Evolutionary conservation across 2,113 vertebrate species (phyloP), one percentile per base, ranked within the genome.

Genomic region (Acanthochromis polyacanthus): DNA sequence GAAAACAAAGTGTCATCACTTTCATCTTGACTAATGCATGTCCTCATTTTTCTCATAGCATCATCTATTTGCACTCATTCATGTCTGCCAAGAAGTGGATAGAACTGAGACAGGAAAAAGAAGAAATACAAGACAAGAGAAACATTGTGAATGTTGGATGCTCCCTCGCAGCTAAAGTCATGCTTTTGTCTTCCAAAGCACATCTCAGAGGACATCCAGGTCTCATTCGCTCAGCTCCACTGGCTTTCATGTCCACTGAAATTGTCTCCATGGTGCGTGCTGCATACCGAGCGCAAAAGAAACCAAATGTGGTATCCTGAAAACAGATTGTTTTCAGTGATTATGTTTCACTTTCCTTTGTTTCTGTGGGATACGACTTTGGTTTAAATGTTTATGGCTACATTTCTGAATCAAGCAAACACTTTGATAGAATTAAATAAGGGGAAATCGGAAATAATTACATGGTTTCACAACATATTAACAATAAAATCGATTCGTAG

Each of bases 281-380:
- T 64, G 59, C 56, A 74, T 59, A 71, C 64, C 48, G 15, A 69
- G 58, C 45, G 77, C 73, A 82, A 85, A 78, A 76, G 59, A 79
- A 87, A 80, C 75, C 83, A 85, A 86, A 83, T 89, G 81, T 79
- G 64, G 48, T 86, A 32, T 80, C 74, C 9, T 56, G 71, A 83
- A 87, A 84, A 75, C 64, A 64, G 57, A 87, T 65, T 80, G 60
- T 80, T 75, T 85, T 78, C 64, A 43, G 53, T 51, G 28, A 75
- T 85, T 80, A 71, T 56, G 57, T 84, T 90, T 88, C 81, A 53
- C 36, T 89, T 71, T 55, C 25, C 59, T 81, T 89, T 85, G 58
- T 81, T 76, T 85, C 71, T 71, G 82, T 25, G 60, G 40, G 51
- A 71, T 40, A 73, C 6, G 64, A 71, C 80, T 82, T 81, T 82